Base-by-base conservation (phyloP, 2,888 invertebrate species). In the Diarsia dahlii region DNA sequence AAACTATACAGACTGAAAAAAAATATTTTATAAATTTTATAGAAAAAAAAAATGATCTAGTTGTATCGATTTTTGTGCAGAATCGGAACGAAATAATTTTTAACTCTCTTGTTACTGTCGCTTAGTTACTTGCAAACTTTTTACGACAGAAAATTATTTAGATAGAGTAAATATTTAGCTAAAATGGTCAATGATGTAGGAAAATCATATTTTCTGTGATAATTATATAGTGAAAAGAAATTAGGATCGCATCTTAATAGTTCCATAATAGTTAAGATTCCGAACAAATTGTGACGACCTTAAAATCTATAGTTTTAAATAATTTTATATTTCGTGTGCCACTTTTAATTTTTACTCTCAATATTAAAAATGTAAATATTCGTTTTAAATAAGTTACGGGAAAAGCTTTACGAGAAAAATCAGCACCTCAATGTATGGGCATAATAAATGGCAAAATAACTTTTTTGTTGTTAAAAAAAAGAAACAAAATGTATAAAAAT, bases 121-220 rank as follows among this genome's bases (percentile, higher is more conserved):
- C 82, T 77, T 72, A 48, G 74, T 77, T 77, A 69, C 76, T 77
- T 82, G 71, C 52, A 58, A 74, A 78, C 54, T 45, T 54, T 46
- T 60, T 56, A 71, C 74, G 78, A 75, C 78, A 76, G 76, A 77
- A 74, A 74, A 58, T 69, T 75, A 68, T 71, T 82, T 88, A 88
- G 88, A 85, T 88, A 88, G 85, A 79, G 12, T 78, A 85, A 86
- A 85, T 88, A 82, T 83, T 78, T 85, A 85, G 87, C 82, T 86
- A 86, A 87, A 86, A 81, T 69, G 78, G 72, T 83, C 84, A 81
- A 85, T 85, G 84, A 82, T 88, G 82, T 88, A 88, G 86, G 78
- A 89, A 90, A 90, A 89, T 88, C 87, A 90, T 91, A 89, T 87
- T 92, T 93, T 92, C 94, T 94, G 94, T 94, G 94, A 94, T 94